Percentiles rank a stretch among this genome's conserved stretches.
These are phyloP conservation scores for Botia kubotai DNA, from an alignment of 2,797 vertebrate species.

Conservation along the genomic window DNA sequence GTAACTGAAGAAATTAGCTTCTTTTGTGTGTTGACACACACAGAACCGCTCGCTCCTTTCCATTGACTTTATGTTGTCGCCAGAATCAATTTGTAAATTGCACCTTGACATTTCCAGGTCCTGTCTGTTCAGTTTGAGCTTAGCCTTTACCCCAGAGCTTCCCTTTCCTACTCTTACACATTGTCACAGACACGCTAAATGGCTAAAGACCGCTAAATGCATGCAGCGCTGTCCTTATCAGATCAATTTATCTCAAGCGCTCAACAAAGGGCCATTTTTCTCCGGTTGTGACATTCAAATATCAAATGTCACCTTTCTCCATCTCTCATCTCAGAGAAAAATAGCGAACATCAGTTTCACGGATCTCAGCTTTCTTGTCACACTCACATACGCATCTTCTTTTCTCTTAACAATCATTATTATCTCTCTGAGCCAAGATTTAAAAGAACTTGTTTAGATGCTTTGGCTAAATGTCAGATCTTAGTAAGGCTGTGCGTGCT, in stretches of 20 bases:
- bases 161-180: constrained; percentile 31
- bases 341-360: constrained; percentile 41
- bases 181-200: constrained; percentile 39
- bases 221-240: constrained; percentile 47
- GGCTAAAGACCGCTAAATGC: constrained; percentile 51
- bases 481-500: constrained; percentile 24
- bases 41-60: background rate
- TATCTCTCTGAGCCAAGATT: constrained; percentile 41
- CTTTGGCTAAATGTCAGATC: constrained; percentile 47
- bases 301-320: constrained; percentile 53
- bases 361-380: constrained; percentile 43
- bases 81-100: constrained; percentile 58
- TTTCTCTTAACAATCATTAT: constrained; percentile 24
- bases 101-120: constrained; percentile 58
- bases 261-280: constrained; percentile 53
- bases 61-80: constrained; percentile 46
- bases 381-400: constrained; percentile 14
- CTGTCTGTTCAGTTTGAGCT: constrained; percentile 43
- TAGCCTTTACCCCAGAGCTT: constrained; percentile 38
- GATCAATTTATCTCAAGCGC: constrained; percentile 56
- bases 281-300: constrained; percentile 54
- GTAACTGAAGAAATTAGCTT: constrained; percentile 31
- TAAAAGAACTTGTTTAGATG: constrained; percentile 46
- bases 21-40: constrained; percentile 9
- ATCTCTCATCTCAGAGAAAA: constrained; percentile 43